phyloP scores from a whole-genome alignment of 2,888 invertebrate genomes.

The Zaprionus obscuricornis region DNA sequence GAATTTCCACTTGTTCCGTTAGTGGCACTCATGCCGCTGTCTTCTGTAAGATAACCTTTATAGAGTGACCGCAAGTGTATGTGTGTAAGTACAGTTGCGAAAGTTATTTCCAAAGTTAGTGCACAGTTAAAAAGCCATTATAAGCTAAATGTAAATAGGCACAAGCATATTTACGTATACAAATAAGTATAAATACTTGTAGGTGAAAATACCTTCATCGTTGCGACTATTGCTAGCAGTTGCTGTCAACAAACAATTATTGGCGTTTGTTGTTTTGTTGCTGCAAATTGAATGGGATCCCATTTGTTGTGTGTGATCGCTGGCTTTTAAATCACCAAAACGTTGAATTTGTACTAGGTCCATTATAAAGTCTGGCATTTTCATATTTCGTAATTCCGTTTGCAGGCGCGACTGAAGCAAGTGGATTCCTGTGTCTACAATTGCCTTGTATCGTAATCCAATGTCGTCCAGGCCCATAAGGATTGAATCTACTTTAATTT shows the following conservation, averaged over 20 bases:
- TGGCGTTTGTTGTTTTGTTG: slow-evolving; percentile 35
- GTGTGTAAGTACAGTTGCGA: slow-evolving; percentile 13
- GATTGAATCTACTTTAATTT: slow-evolving; percentile 72
- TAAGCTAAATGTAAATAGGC: neutral
- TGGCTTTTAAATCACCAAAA: slow-evolving; percentile 62
- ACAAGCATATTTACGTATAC: neutral
- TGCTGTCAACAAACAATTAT: neutral
- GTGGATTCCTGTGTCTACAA: slow-evolving; percentile 53
- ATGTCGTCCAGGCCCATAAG: slow-evolving; percentile 64
- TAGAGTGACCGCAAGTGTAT: slow-evolving; percentile 53
- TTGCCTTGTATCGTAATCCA: slow-evolving; percentile 42
- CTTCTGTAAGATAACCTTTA: slow-evolving; percentile 84
- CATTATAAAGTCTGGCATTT: slow-evolving; percentile 74
- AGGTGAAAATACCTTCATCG: slow-evolving; percentile 59
- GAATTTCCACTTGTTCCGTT: too few species aligned
- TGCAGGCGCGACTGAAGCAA: slow-evolving; percentile 53
- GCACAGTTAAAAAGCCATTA: neutral
- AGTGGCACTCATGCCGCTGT: slow-evolving; percentile 69
- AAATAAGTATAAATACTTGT: neutral
- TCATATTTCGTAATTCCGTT: slow-evolving; percentile 71
- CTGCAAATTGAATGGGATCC: slow-evolving; percentile 53
- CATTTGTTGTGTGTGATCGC: slow-evolving; percentile 60
- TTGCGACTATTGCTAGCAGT: slow-evolving; percentile 53
- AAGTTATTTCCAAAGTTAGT: slow-evolving; percentile 19
- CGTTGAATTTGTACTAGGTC: slow-evolving; percentile 59